Percentiles rank a stretch among this genome's conserved stretches.
Evolutionary conservation across 2,797 vertebrate species (phyloP).

Genomic region (Xenops minutus): DNA sequence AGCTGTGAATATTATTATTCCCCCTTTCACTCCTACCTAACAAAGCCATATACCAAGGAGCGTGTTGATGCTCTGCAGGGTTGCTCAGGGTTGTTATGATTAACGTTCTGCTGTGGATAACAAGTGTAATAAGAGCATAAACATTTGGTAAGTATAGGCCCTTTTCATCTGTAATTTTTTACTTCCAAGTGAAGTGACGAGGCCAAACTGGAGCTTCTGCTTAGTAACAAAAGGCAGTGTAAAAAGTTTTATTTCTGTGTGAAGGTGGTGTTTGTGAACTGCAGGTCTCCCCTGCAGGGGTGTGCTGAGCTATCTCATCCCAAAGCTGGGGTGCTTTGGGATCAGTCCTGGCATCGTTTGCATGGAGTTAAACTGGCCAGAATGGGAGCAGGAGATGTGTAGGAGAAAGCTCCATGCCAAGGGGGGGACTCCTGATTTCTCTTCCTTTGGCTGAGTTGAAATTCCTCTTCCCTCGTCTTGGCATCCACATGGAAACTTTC

Average conservation of each 20-base stretch:
- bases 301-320: background rate
- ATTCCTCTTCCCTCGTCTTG: background rate
- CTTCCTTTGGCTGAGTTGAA: background rate
- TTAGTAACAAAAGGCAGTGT: background rate
- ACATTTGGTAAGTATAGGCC: constrained; percentile 48
- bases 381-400: background rate
- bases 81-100: constrained; percentile 48
- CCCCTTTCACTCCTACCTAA: constrained; percentile 11
- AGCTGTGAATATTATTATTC: constrained; percentile 56
- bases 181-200: background rate
- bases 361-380: background rate
- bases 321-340: background rate
- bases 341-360: background rate
- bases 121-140: constrained; percentile 61
- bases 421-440: background rate
- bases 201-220: constrained; percentile 1
- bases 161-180: constrained; percentile 18
- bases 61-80: background rate
- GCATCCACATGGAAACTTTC: background rate
- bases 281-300: background rate
- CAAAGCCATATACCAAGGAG: background rate
- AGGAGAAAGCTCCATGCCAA: background rate
- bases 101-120: constrained; percentile 32
- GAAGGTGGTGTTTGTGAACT: background rate
- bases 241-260: background rate